Percentiles rank a stretch among this genome's conserved stretches.
Evolutionary conservation across 2,113 vertebrate genomes (phyloP).

Genomic region (Actenoides lindsayi): DNA sequence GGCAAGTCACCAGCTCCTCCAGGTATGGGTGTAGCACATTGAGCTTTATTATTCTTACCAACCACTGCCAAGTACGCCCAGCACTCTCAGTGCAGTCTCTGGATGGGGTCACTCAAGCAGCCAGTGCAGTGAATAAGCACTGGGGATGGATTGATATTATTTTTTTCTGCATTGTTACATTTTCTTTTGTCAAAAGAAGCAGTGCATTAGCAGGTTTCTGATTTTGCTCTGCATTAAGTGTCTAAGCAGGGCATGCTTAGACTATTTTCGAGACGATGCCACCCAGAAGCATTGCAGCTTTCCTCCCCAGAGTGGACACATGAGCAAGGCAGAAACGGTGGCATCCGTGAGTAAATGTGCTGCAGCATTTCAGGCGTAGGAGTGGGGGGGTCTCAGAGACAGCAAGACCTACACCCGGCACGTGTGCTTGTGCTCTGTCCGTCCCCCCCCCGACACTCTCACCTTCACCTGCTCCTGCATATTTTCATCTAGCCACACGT

Average conservation of each 20-base stretch:
- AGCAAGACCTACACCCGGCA: not conserved
- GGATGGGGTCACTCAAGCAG: not conserved
- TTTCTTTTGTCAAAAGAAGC: not conserved
- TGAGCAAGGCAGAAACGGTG: not conserved
- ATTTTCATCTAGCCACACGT: not conserved
- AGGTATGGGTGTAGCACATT: not conserved
- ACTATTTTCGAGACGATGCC: not conserved
- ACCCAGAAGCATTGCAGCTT: conserved; percentile 20
- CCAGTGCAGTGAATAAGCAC: not conserved
- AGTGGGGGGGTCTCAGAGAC: not conserved
- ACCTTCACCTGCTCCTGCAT: not conserved
- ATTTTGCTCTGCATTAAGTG: conserved; percentile 13
- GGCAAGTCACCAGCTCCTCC: not conserved
- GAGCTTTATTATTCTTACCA: not conserved
- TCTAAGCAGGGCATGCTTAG: conserved; percentile 29
- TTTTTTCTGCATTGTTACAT: not conserved
- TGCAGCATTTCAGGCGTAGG: rapidly evolving
- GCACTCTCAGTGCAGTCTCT: not conserved
- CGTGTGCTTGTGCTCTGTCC: not conserved
- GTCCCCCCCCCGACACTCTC: not conserved
- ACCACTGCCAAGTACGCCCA: not conserved
- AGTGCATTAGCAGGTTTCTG: not conserved
- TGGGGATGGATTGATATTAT: not conserved
- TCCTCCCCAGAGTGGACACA: not conserved
- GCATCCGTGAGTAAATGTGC: not conserved